Conservation (phyloP, 1,140 invertebrate species). For the Proctacanthus coquilletti region DNA sequence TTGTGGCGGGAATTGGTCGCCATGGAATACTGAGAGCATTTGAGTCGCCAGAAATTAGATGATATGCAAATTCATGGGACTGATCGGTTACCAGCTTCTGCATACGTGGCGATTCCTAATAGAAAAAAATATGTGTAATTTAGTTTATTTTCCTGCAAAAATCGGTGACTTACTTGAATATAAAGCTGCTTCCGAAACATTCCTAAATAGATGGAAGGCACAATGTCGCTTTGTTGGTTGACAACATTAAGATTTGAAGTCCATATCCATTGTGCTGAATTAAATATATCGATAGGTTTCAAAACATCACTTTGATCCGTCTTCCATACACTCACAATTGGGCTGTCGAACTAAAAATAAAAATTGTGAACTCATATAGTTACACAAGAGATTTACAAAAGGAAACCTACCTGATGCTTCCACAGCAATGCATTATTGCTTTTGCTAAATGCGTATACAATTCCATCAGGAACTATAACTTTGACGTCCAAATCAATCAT, state of each 20-base stretch:
- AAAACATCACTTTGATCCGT: conserved; percentile 43
- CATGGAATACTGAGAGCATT: conserved; percentile 44
- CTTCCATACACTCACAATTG: conserved; percentile 73
- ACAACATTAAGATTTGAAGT: conserved; percentile 18
- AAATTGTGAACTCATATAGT: conserved; percentile 9
- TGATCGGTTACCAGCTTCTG: conserved; percentile 25
- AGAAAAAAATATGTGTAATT: no score
- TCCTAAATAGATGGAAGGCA: conserved; percentile 67
- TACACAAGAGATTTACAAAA: conserved; percentile 2
- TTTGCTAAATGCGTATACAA: conserved; percentile 46
- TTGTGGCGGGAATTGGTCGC: conserved; percentile 45
- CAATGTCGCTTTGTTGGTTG: conserved; percentile 5
- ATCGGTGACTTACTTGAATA: conserved; percentile 50
- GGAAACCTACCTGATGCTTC: conserved; percentile 46
- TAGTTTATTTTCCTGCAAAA: no score
- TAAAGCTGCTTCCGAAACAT: conserved; percentile 68
- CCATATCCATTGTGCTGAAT: conserved; percentile 33
- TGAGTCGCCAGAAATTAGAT: conserved; percentile 23
- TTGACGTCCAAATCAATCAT: conserved; percentile 39
- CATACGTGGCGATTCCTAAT: conserved; percentile 19
- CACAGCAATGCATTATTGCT: conserved; percentile 41
- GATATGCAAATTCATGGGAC: conserved; percentile 14
- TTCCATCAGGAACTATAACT: conserved; percentile 57
- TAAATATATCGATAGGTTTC: conserved; percentile 59
- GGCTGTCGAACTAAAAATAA: conserved; percentile 52